These are phyloP conservation scores for Aurelia sp. DNA, from an alignment of 30 jellyfish, hydroid and myxozoan species.

Conservation along the genomic window DNA sequence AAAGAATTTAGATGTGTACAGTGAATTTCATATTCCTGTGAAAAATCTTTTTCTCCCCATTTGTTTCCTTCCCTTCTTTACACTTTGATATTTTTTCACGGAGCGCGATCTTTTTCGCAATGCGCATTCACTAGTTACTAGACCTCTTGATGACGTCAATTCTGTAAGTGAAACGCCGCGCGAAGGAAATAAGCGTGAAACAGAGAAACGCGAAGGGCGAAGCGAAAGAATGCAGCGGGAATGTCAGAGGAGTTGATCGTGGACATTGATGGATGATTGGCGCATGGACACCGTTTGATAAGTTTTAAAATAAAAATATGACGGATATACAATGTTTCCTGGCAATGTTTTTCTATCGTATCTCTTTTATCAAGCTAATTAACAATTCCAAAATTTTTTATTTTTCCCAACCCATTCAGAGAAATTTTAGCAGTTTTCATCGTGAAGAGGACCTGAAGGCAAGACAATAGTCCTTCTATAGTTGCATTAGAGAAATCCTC, in stretches of 20 bases:
- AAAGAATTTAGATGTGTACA: slow-evolving; percentile 1
- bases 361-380: background rate
- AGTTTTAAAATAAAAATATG: background rate
- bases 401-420: no score
- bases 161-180: slow-evolving; percentile 10
- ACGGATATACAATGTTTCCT: slow-evolving; percentile 65
- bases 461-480: no score
- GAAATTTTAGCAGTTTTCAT: no score
- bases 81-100: no score
- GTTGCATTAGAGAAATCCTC: no score
- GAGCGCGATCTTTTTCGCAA: background rate
- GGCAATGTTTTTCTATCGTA: background rate
- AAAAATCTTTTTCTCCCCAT: background rate
- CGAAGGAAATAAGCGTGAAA: slow-evolving; percentile 3
- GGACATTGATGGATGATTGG: slow-evolving; percentile 70
- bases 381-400: background rate
- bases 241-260: background rate
- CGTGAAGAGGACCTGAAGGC: no score
- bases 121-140: slow-evolving; percentile 17
- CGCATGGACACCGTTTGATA: slow-evolving; percentile 22
- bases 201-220: no score
- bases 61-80: slow-evolving; percentile 18
- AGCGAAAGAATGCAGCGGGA: background rate
- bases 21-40: slow-evolving; percentile 21
- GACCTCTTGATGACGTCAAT: slow-evolving; percentile 44